Evolutionary conservation across 2,113 vertebrate genomes (phyloP).

Genomic region (Mormyrus iriodes): DNA sequence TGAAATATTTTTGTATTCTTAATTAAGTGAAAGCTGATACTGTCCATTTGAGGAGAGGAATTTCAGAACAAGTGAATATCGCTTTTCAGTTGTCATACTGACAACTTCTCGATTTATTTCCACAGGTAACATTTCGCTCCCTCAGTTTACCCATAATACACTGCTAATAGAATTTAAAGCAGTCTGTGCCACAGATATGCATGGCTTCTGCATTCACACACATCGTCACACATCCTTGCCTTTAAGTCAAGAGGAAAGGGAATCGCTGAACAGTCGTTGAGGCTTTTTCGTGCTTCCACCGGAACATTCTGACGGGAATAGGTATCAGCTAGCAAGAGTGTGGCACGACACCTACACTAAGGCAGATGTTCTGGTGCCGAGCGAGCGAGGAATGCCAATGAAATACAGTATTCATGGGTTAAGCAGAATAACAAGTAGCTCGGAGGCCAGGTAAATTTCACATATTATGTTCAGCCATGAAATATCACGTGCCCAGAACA

Average conservation of each 20-base stretch:
- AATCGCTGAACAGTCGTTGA: not conserved
- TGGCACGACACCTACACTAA: not conserved
- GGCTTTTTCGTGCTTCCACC: not conserved
- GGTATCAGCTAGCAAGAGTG: not conserved
- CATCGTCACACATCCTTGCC: constrained; percentile 24
- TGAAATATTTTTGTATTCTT: not conserved
- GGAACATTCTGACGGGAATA: constrained; percentile 11
- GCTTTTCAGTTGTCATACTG: not conserved
- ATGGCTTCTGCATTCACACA: constrained; percentile 17
- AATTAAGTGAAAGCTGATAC: not conserved
- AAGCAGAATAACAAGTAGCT: not conserved
- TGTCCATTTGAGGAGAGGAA: not conserved
- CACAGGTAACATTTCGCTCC: not conserved
- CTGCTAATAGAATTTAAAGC: not conserved
- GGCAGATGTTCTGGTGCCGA: constrained; percentile 11
- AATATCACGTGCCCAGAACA: not conserved
- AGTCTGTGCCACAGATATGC: not conserved
- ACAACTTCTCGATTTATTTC: not conserved
- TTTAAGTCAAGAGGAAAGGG: constrained; percentile 27
- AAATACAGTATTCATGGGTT: not conserved
- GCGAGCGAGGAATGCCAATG: constrained; percentile 4
- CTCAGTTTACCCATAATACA: not conserved
- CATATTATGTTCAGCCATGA: not conserved
- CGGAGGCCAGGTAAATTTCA: not conserved
- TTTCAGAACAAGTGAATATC: not conserved